Conservation (phyloP, 2,797 vertebrate genomes). For the Parambassis ranga region DNA sequence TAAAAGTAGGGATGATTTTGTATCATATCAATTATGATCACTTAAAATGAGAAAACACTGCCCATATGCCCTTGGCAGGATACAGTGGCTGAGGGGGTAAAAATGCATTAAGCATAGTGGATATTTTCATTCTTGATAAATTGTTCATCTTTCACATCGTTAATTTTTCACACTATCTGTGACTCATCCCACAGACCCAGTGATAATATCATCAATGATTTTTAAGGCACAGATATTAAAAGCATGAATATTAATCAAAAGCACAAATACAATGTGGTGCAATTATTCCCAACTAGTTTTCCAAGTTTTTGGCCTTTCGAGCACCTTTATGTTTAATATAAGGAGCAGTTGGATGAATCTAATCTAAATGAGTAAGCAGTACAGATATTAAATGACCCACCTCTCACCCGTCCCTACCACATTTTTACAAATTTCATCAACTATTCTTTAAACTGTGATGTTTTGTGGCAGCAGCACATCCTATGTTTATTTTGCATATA, state of each 20-base stretch:
- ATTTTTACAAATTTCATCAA: too few species aligned
- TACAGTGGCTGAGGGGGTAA: neutral
- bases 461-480: too few species aligned
- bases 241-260: conserved; percentile 3
- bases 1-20: neutral
- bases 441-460: too few species aligned
- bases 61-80: conserved; percentile 11
- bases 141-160: conserved; percentile 31
- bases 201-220: conserved; percentile 42
- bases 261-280: neutral
- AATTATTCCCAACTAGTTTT: conserved; percentile 10
- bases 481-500: too few species aligned
- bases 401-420: too few species aligned
- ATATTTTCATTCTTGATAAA: conserved; percentile 36
- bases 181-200: conserved; percentile 26
- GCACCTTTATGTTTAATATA: conserved; percentile 6
- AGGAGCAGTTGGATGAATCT: neutral
- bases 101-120: neutral
- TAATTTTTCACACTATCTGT: conserved; percentile 24
- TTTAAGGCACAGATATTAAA: conserved; percentile 32
- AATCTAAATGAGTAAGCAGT: neutral
- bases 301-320: conserved; percentile 5
- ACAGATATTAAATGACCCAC: neutral
- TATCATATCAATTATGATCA: conserved; percentile 16
- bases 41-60: conserved; percentile 10